phyloP scores from a whole-genome alignment of 2,113 vertebrate genomes.

The Salvelinus sp. region DNA sequence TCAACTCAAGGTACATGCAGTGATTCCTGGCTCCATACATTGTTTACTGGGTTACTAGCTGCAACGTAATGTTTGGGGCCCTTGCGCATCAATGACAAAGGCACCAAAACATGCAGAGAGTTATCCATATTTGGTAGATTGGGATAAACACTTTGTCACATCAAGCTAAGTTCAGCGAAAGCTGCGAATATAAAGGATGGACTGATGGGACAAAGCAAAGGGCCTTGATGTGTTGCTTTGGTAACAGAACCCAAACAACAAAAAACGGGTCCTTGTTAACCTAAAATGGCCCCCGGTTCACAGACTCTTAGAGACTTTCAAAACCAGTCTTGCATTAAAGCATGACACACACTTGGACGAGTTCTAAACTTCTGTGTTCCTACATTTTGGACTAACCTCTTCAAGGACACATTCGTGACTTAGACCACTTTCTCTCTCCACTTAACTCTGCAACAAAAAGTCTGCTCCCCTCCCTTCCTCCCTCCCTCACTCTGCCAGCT shows the following conservation, averaged over 20 bases:
- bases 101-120: background rate
- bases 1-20: background rate
- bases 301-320: conserved; percentile 11
- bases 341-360: conserved; percentile 43
- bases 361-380: conserved; percentile 35
- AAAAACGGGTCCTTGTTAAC: conserved; percentile 64
- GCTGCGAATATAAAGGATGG: conserved; percentile 28
- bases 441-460: background rate
- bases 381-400: background rate
- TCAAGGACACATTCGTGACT: conserved; percentile 60
- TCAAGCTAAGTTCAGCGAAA: conserved; percentile 24
- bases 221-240: conserved; percentile 63
- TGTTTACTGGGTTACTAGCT: conserved; percentile 52
- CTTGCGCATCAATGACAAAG: conserved; percentile 14
- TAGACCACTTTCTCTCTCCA: conserved; percentile 38
- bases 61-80: conserved; percentile 24
- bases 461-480: background rate
- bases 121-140: conserved; percentile 31
- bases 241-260: conserved; percentile 67
- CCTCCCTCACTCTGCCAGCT: conserved; percentile 1
- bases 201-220: conserved; percentile 5
- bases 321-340: conserved; percentile 29
- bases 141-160: conserved; percentile 50
- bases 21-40: background rate
- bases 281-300: conserved; percentile 52